A percentile compares a stretch with the other conserved stretches of the same genome.
Conservation (phyloP, 2,797 vertebrate species). For the Dendrocincla fuliginosa region DNA sequence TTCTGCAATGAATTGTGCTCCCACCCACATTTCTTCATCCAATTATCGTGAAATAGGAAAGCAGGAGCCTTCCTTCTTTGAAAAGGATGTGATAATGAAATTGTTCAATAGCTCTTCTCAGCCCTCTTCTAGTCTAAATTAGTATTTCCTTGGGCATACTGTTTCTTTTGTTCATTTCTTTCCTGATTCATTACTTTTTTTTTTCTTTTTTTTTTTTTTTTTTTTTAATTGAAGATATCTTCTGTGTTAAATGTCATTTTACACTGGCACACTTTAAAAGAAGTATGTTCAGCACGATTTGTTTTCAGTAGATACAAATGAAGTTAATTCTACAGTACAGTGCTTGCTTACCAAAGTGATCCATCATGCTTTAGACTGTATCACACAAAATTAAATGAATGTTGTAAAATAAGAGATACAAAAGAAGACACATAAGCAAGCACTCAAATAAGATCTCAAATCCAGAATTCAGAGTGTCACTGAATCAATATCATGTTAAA, state of each 20-base stretch:
- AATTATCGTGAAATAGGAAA: conserved; percentile 80
- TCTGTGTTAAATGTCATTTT: conserved; percentile 10
- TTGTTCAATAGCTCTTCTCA: conserved; percentile 60
- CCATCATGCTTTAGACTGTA: conserved; percentile 49
- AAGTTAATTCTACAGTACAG: conserved; percentile 36
- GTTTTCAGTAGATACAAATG: conserved; percentile 39
- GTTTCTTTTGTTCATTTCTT: conserved; percentile 46
- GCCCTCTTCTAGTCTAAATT: conserved; percentile 41
- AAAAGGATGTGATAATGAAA: conserved; percentile 71
- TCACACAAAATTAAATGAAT: not conserved
- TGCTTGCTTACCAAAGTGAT: conserved; percentile 41
- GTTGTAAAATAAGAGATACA: not conserved
- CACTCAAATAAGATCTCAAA: not conserved
- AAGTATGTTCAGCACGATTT: not conserved
- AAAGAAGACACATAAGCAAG: not conserved
- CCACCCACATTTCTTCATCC: conserved; percentile 77
- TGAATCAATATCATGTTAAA: not conserved
- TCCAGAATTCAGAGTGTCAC: not conserved
- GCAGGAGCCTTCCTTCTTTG: conserved; percentile 57
- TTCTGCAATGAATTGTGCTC: conserved; percentile 74
- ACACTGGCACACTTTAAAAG: not conserved
- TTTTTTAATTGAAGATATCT: not conserved
- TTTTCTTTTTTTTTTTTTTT: conserved; percentile 6
- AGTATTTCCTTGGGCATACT: conserved; percentile 17
- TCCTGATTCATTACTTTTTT: not conserved